These are phyloP conservation scores for Rhinoderma darwinii DNA, from an alignment of 2,113 vertebrate species.

Conservation along the genomic window DNA sequence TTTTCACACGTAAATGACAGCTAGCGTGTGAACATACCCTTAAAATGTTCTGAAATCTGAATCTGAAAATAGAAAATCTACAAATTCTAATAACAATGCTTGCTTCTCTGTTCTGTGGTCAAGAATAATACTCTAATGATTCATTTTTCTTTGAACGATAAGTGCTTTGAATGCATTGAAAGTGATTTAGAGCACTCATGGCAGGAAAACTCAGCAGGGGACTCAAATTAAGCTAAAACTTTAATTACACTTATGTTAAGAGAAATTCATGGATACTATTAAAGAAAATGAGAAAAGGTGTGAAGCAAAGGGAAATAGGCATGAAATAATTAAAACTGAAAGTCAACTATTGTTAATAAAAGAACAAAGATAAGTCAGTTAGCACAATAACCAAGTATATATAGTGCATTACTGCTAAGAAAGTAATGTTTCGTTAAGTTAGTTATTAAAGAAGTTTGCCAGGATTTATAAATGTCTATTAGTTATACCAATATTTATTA, in stretches of 20 bases:
- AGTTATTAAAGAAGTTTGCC: not conserved
- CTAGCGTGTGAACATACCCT: too few relatives aligned
- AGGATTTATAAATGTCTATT: not conserved
- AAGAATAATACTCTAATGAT: not conserved
- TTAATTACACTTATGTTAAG: constrained; percentile 9
- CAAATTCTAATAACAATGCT: not conserved
- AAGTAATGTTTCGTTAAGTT: not conserved
- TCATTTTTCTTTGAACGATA: not conserved
- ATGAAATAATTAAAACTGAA: not conserved
- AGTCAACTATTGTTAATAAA: not conserved
- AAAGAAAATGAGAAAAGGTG: not conserved
- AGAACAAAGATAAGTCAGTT: not conserved
- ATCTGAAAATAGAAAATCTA: not conserved
- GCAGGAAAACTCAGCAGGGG: not conserved
- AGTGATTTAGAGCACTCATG: not conserved
- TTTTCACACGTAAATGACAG: too few relatives aligned
- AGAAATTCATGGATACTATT: constrained; percentile 29
- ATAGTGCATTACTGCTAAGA: not conserved
- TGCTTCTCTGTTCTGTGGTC: not conserved
- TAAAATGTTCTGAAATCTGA: too few relatives aligned
- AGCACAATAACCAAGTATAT: not conserved
- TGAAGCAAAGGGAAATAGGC: not conserved
- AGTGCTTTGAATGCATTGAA: not conserved
- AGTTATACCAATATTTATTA: not conserved
- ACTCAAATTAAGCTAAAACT: constrained; percentile 21